Percentiles rank a stretch among this genome's conserved stretches.
Evolutionary conservation across 2,888 invertebrate species (phyloP).

Genomic region (Kryphioiulus occultus): DNA sequence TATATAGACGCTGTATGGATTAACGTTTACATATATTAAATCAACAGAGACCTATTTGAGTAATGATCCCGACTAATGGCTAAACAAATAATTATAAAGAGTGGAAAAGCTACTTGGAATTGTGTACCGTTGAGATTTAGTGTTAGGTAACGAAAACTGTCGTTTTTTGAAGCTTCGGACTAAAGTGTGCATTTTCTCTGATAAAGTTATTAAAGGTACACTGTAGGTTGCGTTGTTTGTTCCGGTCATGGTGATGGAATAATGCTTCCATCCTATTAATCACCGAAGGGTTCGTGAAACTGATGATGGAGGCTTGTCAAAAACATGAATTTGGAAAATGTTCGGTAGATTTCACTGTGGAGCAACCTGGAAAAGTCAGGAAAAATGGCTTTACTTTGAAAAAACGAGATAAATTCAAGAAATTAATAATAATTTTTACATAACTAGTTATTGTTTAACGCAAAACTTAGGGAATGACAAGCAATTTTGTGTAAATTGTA

Average conservation of each 20-base stretch:
- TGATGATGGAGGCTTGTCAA: background rate
- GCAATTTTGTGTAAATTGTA: no score
- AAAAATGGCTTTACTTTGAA: no score
- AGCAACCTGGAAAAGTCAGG: no score
- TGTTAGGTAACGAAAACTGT: background rate
- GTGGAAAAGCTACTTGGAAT: background rate
- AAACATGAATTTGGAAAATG: no score
- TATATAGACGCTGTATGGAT: background rate
- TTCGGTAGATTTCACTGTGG: no score
- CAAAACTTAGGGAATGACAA: no score
- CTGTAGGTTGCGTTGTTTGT: background rate
- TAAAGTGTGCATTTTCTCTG: background rate
- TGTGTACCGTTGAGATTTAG: background rate
- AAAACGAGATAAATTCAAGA: no score
- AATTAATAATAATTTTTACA: no score
- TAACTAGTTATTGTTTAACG: no score
- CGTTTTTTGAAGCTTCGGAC: background rate
- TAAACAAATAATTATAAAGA: slow-evolving; percentile 8
- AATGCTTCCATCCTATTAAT: no score
- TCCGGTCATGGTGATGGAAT: background rate
- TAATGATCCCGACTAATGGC: slow-evolving; percentile 11
- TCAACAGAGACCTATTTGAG: background rate
- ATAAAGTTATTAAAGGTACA: background rate
- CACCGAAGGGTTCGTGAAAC: background rate
- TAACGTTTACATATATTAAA: background rate